Evolutionary conservation across 2,113 vertebrate species (phyloP).

Genomic region (mouse (Mus musculus)): GRCm39 chr15:32389001-32389500

Average conservation of each 20-base stretch:
- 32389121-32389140: background rate
- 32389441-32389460: background rate
- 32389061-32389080: accelerated
- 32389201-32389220: too few relatives aligned
- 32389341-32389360: accelerated
- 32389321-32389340: background rate
- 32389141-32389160: too few relatives aligned
- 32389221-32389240: background rate
- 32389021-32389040: accelerated
- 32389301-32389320: too few relatives aligned
- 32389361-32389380: accelerated
- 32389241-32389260: too few relatives aligned
- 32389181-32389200: accelerated
- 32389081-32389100: background rate
- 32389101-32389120: background rate
- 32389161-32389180: background rate
- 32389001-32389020: background rate
- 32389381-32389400: background rate
- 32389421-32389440: background rate
- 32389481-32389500: background rate
- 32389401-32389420: too few relatives aligned
- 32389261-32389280: background rate
- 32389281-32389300: too few relatives aligned
- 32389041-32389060: background rate
- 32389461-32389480: background rate